A percentile compares a stretch with the other conserved stretches of the same genome.
Conservation (phyloP, 2,888 invertebrate species). For the Torymus aiolomorphi region DNA sequence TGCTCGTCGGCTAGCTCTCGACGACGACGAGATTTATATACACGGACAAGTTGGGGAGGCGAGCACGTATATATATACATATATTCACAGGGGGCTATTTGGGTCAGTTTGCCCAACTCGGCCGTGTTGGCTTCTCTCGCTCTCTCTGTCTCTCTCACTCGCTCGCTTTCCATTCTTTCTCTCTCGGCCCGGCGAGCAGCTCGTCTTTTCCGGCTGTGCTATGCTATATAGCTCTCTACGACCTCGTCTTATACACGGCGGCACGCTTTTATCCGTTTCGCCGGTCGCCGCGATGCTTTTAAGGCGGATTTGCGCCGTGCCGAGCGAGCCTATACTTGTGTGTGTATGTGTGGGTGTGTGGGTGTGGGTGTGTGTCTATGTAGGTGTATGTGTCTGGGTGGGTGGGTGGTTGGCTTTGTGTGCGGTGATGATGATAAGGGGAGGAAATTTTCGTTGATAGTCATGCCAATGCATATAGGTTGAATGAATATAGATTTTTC, state of each 20-base stretch:
- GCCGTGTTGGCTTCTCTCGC: conserved; percentile 60
- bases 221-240: not conserved
- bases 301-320: not conserved
- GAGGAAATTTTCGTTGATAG: no score
- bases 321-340: not conserved
- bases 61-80: no score
- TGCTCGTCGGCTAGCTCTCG: no score
- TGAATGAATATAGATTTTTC: no score
- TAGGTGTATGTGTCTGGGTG: no score
- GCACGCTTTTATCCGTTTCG: not conserved
- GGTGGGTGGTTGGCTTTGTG: no score
- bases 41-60: conserved; percentile 44
- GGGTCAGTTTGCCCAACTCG: conserved; percentile 71
- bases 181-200: not conserved
- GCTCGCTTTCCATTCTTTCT: not conserved
- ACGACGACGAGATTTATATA: conserved; percentile 40
- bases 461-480: no score
- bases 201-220: not conserved
- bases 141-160: conserved; percentile 28
- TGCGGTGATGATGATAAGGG: no score
- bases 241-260: no score
- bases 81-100: conserved; percentile 68
- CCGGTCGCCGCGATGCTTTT: conserved; percentile 5
- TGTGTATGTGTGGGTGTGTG: no score
- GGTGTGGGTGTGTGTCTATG: no score